Base-by-base conservation (phyloP, 2,797 vertebrate species). In the Scleropages formosus region DNA sequence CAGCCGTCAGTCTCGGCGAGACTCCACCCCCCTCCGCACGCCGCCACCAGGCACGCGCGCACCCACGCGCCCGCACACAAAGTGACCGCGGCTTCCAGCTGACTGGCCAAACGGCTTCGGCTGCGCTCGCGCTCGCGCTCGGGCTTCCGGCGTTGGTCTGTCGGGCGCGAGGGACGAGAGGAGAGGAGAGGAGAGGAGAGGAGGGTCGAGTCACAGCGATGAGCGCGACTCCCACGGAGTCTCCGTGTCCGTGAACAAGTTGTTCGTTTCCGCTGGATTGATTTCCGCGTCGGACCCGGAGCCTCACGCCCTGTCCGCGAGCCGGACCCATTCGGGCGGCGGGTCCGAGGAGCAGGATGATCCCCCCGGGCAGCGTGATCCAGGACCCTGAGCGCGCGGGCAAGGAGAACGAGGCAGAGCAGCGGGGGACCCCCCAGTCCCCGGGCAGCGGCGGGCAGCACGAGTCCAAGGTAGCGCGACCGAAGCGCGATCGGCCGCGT, bases 381-480 rank as follows among this genome's bases (percentile, higher is more conserved):
- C 89, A 88, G 87, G 90, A 90, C 78, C n/a, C n/a, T n/a, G 89
- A 91, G 74, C 87, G 87, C 79, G 86, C 85, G 75, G 88, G 81
- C 76, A 90, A 89, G 80, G 89, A 91, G 82, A 88, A 86, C 75
- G 87, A 88, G 61, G 83, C 61, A 78, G 89, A 90, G 58, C 87
- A 84, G 74, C 76, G 85, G 73, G 89, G 90, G 24, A 80, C 82
- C 27, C 92, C 90, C 9, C 85, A 88, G 81, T 92, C 92, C 69
- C 92, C 91, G 12, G 85, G 86, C 18, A 87, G 78, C 49, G 72
- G 79, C 81, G 87, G 82, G 78, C 90, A 91, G 75, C 91, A 90
- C 76, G 91, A 93, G 82, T 92, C 91, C 56, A 93, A 93, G 93
- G 92, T 93, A 89, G 65, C 84, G 76, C 20, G 65, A 53, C 58